Conservation (phyloP, 2,797 vertebrate genomes). For the Scleropages formosus region DNA sequence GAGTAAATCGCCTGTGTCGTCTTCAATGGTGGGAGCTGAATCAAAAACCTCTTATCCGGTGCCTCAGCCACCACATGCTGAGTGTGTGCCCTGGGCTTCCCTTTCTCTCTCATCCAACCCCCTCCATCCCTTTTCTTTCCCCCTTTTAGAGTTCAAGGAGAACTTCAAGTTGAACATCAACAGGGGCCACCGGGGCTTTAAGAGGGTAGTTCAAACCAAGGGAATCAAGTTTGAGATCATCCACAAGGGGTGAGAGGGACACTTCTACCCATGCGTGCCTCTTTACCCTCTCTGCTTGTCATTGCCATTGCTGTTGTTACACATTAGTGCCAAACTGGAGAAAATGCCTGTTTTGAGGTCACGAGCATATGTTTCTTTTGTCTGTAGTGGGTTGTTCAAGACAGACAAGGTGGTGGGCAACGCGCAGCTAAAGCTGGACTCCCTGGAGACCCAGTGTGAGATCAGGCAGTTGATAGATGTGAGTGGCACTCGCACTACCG, state of each 20-base stretch:
- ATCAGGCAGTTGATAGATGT: slow-evolving; percentile 83
- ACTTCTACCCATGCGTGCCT: background rate
- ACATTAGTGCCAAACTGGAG: background rate
- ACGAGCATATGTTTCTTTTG: slow-evolving; percentile 14
- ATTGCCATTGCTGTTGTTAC: background rate
- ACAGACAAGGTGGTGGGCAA: slow-evolving; percentile 78
- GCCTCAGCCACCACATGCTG: background rate
- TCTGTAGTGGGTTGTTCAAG: slow-evolving; percentile 80
- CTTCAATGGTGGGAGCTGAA: too few species aligned
- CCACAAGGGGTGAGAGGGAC: slow-evolving; percentile 79
- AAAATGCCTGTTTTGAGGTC: background rate
- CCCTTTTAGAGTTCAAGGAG: slow-evolving; percentile 75
- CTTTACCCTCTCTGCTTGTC: background rate
- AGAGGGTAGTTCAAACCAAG: slow-evolving; percentile 81
- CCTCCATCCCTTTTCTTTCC: background rate
- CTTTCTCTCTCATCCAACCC: background rate
- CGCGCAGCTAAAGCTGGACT: slow-evolving; percentile 82
- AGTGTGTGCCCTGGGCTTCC: background rate
- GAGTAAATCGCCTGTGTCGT: too few species aligned
- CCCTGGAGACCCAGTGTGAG: slow-evolving; percentile 78
- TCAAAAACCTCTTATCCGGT: background rate
- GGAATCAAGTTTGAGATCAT: slow-evolving; percentile 87
- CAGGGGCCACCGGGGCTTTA: slow-evolving; percentile 77
- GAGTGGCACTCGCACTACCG: slow-evolving; percentile 18
- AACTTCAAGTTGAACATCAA: slow-evolving; percentile 83